Percentiles rank a stretch among this genome's conserved stretches.
Evolutionary conservation across 2,113 vertebrate species (phyloP).

Genomic region (Neolamprologus toae): DNA sequence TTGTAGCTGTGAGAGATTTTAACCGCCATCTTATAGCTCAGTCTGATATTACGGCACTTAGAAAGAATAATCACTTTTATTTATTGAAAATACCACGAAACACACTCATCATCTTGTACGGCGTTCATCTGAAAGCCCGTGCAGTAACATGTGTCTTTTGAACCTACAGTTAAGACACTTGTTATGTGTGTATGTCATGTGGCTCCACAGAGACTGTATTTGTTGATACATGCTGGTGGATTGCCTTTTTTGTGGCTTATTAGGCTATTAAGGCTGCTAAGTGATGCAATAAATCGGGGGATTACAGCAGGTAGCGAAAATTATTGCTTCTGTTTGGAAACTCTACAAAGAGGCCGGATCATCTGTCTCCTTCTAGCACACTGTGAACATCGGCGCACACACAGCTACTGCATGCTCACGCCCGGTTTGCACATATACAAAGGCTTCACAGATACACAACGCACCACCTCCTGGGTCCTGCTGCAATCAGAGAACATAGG

Average conservation of each 20-base stretch:
- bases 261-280: slow-evolving; percentile 41
- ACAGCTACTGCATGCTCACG: slow-evolving; percentile 1
- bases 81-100: neutral
- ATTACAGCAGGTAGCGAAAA: slow-evolving; percentile 46
- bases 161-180: neutral
- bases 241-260: slow-evolving; percentile 29
- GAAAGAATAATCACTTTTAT: neutral
- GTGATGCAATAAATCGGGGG: slow-evolving; percentile 54
- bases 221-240: slow-evolving; percentile 28
- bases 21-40: slow-evolving; percentile 30
- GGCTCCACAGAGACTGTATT: slow-evolving; percentile 29
- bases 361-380: slow-evolving; percentile 28
- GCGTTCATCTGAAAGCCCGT: neutral
- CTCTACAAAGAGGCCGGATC: slow-evolving; percentile 52
- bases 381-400: slow-evolving; percentile 39
- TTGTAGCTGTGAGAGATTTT: neutral
- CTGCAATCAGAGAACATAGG: slow-evolving; percentile 48
- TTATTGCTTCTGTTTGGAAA: slow-evolving; percentile 52
- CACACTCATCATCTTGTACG: neutral
- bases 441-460: neutral
- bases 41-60: neutral
- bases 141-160: neutral
- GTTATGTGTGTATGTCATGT: neutral
- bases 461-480: slow-evolving; percentile 20
- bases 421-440: slow-evolving; percentile 11